phyloP scores from a whole-genome alignment of 2,888 invertebrate species.

The Melieria picta region DNA sequence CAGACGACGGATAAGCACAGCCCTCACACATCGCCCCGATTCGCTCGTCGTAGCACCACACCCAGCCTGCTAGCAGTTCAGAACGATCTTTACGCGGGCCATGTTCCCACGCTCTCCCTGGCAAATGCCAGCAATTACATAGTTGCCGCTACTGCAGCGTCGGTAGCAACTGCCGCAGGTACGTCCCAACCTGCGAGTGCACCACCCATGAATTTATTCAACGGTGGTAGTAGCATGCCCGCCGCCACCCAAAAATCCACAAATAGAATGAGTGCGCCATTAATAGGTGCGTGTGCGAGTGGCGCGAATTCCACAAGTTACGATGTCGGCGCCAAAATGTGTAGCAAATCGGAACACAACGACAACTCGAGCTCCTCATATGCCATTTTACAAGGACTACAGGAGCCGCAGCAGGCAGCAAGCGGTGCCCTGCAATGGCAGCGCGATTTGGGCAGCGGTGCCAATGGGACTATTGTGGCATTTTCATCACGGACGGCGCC shows the following conservation, averaged over 20 bases:
- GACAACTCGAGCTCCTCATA: conserved; percentile 58
- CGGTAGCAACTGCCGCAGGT: conserved; percentile 37
- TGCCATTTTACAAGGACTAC: conserved; percentile 61
- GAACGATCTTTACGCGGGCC: conserved; percentile 62
- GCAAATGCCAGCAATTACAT: conserved; percentile 48
- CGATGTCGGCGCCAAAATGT: conserved; percentile 49
- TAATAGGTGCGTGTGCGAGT: conserved; percentile 53
- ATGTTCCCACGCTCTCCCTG: conserved; percentile 54
- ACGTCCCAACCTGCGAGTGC: conserved; percentile 54
- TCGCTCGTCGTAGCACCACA: conserved; percentile 66
- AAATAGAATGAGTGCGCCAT: conserved; percentile 65
- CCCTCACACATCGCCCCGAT: conserved; percentile 71
- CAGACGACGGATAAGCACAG: conserved; percentile 67
- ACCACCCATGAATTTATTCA: conserved; percentile 56
- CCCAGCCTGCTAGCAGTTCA: conserved; percentile 65
- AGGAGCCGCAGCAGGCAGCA: conserved; percentile 48
- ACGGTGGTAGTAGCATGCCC: conserved; percentile 44
- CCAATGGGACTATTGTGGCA: conserved; percentile 51
- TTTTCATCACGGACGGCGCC: conserved; percentile 52
- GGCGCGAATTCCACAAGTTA: conserved; percentile 44
- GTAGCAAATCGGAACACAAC: conserved; percentile 52
- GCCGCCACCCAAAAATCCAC: conserved; percentile 55
- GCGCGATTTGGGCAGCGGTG: not conserved
- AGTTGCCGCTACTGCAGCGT: conserved; percentile 45
- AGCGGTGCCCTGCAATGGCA: conserved; percentile 28